Conservation (phyloP, 2,113 vertebrate species). For the Leptodactylus fuscus region DNA sequence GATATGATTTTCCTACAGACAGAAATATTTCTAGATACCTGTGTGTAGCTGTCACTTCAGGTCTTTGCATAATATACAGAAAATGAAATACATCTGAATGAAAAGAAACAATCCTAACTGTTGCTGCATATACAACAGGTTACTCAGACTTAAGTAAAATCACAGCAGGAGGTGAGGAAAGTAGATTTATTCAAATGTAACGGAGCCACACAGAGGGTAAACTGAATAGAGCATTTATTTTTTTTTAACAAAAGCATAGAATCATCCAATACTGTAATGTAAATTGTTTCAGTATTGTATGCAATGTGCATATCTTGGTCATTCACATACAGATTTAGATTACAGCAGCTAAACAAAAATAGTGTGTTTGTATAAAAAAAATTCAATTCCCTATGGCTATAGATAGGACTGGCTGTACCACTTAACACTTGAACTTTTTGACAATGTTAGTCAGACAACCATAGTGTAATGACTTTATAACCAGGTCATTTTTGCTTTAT, state of each 20-base stretch:
- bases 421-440: background rate
- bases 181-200: slow-evolving; percentile 18
- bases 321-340: background rate
- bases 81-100: background rate
- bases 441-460: background rate
- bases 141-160: background rate
- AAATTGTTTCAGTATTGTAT: background rate
- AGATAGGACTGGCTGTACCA: too few species aligned
- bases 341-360: background rate
- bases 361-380: too few species aligned
- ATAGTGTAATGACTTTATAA: background rate
- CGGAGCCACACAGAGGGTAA: background rate
- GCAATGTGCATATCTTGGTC: background rate
- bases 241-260: slow-evolving; percentile 1
- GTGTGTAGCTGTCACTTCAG: background rate
- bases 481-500: too few species aligned
- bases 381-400: too few species aligned
- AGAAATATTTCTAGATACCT: too few species aligned
- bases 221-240: background rate
- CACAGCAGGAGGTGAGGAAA: slow-evolving; percentile 27
- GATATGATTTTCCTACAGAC: too few species aligned
- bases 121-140: too few species aligned
- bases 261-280: background rate
- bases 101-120: background rate
- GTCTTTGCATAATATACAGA: background rate